Evolutionary conservation across 2,113 vertebrate genomes (phyloP).

Genomic region (Hepsetus odoe): DNA sequence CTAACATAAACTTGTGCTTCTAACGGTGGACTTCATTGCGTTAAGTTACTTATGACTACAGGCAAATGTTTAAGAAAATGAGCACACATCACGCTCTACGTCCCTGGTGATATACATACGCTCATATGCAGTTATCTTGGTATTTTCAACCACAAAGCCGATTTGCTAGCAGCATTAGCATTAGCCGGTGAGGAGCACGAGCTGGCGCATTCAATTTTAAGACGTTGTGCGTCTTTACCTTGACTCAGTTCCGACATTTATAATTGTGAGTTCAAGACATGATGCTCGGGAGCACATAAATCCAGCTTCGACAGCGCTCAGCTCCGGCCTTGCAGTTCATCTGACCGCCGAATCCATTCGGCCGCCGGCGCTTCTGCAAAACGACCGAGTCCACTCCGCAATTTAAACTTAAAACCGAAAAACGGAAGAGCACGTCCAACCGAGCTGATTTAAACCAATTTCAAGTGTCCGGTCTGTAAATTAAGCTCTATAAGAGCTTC

Average conservation of each 20-base stretch:
- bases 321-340: constrained; percentile 9
- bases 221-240: background rate
- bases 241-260: background rate
- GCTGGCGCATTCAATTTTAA: background rate
- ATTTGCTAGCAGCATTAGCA: constrained; percentile 4
- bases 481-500: background rate
- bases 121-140: too few species aligned
- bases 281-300: background rate
- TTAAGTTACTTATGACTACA: too few species aligned
- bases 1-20: too few species aligned
- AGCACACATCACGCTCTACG: too few species aligned
- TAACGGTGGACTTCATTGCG: too few species aligned
- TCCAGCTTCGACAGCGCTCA: background rate
- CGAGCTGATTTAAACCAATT: background rate
- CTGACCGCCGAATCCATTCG: background rate
- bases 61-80: too few species aligned
- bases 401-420: background rate
- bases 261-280: background rate
- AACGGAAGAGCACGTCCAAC: too few species aligned
- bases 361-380: background rate
- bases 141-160: too few species aligned
- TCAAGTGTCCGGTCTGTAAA: background rate
- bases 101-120: too few species aligned
- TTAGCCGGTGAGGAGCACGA: background rate
- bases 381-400: background rate